Evolutionary conservation across 2,113 vertebrate species (phyloP).

Genomic region (Limanda limanda): DNA sequence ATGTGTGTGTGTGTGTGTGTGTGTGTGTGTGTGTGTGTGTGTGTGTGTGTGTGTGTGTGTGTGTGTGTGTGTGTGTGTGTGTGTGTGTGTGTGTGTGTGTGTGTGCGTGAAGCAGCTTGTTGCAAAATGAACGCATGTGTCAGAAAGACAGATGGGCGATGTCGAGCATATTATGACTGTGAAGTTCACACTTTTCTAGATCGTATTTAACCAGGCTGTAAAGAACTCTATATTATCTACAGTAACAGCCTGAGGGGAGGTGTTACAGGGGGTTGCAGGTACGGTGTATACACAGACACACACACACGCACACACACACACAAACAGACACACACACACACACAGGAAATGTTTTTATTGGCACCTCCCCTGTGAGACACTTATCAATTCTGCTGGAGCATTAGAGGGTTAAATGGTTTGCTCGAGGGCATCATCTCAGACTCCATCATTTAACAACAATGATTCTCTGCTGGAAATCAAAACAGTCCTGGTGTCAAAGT

Average conservation of each 20-base stretch:
- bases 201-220: slow-evolving; percentile 32
- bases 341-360: slow-evolving; percentile 3
- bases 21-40: not conserved
- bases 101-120: slow-evolving; percentile 9
- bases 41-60: slow-evolving; percentile 9
- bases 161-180: slow-evolving; percentile 53
- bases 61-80: not conserved
- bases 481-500: not conserved
- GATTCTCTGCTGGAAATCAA: slow-evolving; percentile 6
- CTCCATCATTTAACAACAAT: not conserved
- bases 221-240: too few species aligned
- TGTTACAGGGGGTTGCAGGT: too few species aligned
- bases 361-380: slow-evolving; percentile 3
- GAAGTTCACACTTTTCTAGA: slow-evolving; percentile 29
- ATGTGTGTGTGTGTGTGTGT: not conserved
- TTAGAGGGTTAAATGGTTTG: slow-evolving; percentile 23
- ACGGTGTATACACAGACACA: not conserved
- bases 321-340: not conserved
- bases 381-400: slow-evolving; percentile 21
- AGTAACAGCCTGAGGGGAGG: too few species aligned
- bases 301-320: not conserved
- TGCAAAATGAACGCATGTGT: slow-evolving; percentile 31
- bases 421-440: slow-evolving; percentile 8
- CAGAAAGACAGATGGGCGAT: slow-evolving; percentile 69
- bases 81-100: not conserved